Evolutionary conservation across 2,888 invertebrate genomes (phyloP).

Genomic region (Chalcosyrphus nemorum): DNA sequence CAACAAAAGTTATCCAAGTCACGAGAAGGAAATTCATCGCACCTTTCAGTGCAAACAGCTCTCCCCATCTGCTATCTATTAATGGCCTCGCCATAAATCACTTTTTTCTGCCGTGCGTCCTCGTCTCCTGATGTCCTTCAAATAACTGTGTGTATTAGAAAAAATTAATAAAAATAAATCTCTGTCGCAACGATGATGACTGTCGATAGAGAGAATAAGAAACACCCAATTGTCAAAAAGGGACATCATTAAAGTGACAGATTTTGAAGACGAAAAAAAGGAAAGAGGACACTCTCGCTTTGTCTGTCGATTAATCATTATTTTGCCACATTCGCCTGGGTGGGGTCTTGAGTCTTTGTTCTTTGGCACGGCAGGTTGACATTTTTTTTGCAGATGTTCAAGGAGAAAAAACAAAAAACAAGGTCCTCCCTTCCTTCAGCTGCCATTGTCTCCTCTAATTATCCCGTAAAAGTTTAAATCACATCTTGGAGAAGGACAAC

Average conservation of each 20-base stretch:
- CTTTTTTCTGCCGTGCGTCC: too few species aligned
- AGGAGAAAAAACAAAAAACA: too few species aligned
- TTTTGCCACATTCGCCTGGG: constrained; percentile 45
- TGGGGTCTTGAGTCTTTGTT: constrained; percentile 19
- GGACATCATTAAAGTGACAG: constrained; percentile 68
- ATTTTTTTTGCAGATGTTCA: constrained; percentile 64
- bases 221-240: constrained; percentile 33
- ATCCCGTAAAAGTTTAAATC: constrained; percentile 51
- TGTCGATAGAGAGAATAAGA: constrained; percentile 25
- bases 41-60: constrained; percentile 33
- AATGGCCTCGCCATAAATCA: constrained; percentile 61
- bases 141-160: constrained; percentile 43
- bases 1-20: constrained; percentile 45
- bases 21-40: constrained; percentile 24
- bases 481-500: constrained; percentile 29
- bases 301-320: constrained; percentile 63
- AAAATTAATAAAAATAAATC: constrained; percentile 62
- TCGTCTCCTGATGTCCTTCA: constrained; percentile 53
- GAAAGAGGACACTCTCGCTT: constrained; percentile 42
- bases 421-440: constrained; percentile 20
- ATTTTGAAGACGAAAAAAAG: too few species aligned
- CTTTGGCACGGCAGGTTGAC: constrained; percentile 33
- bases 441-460: constrained; percentile 50
- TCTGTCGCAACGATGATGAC: constrained; percentile 16
- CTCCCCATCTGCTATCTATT: constrained; percentile 56